Evolutionary conservation across 2,797 vertebrate genomes (phyloP).

Genomic region (Anisognathus igniventris): DNA sequence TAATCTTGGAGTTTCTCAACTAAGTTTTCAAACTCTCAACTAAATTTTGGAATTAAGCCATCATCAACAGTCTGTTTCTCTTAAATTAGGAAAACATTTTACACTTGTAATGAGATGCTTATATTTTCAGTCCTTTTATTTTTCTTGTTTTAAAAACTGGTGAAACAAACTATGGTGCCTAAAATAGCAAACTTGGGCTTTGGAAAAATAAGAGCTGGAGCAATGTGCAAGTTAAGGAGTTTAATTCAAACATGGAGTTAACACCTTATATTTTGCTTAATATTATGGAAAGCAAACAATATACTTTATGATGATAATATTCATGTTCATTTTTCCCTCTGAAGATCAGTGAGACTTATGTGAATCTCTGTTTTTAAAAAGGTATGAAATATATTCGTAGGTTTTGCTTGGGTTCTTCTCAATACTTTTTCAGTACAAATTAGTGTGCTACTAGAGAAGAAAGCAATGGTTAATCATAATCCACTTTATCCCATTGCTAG

Average conservation of each 20-base stretch:
- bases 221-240: not conserved
- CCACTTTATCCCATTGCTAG: not conserved
- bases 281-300: not conserved
- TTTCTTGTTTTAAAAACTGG: not conserved
- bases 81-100: not conserved
- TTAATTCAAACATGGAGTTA: not conserved
- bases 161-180: not conserved
- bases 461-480: not conserved
- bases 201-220: not conserved
- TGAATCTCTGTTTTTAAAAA: not conserved
- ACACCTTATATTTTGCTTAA: not conserved
- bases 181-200: not conserved
- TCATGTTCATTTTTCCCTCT: not conserved
- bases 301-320: not conserved
- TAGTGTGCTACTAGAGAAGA: not conserved
- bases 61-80: not conserved
- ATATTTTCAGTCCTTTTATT: not conserved
- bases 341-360: not conserved
- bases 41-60: not conserved
- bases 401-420: not conserved
- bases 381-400: fast-evolving
- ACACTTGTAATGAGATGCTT: not conserved
- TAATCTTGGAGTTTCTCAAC: not conserved
- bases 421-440: not conserved
- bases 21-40: not conserved